Conservation (phyloP, 2,113 vertebrate species). For the Amia ocellicauda region DNA sequence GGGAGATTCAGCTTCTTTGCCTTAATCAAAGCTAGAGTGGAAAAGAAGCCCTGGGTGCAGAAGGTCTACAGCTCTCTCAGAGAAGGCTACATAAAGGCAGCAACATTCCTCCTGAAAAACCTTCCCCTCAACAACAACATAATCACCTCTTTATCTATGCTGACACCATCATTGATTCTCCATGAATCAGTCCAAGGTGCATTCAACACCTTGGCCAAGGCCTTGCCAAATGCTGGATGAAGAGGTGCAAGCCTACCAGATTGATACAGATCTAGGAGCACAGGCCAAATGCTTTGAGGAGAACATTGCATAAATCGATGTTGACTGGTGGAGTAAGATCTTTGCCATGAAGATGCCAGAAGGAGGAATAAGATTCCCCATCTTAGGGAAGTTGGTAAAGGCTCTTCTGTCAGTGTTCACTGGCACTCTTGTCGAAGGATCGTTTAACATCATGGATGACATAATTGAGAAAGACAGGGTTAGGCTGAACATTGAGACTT, state of each 20-base stretch:
- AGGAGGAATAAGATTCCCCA: constrained; percentile 19
- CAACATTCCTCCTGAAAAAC: constrained; percentile 23
- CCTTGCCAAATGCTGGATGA: not conserved
- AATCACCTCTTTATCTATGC: not conserved
- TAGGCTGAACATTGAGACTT: constrained; percentile 27
- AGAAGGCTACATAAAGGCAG: constrained; percentile 23
- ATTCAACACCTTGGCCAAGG: not conserved
- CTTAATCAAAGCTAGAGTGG: constrained; percentile 23
- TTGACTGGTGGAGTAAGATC: not conserved
- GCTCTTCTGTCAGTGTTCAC: constrained; percentile 25
- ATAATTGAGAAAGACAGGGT: constrained; percentile 27
- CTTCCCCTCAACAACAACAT: constrained; percentile 16
- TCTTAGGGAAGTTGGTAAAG: constrained; percentile 25
- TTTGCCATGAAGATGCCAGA: not conserved
- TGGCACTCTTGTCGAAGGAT: constrained; percentile 24
- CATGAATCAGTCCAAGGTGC: constrained; percentile 2
- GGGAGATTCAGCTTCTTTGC: constrained; percentile 19
- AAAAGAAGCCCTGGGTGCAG: constrained; percentile 22
- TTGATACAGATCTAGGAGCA: not conserved
- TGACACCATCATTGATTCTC: constrained; percentile 7
- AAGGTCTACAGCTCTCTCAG: constrained; percentile 21
- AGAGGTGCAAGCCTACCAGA: not conserved
- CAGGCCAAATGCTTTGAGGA: not conserved
- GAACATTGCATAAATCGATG: not conserved
- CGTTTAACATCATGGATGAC: constrained; percentile 27